phyloP scores from a whole-genome alignment of 2,113 vertebrate species.

The Calonectris borealis region DNA sequence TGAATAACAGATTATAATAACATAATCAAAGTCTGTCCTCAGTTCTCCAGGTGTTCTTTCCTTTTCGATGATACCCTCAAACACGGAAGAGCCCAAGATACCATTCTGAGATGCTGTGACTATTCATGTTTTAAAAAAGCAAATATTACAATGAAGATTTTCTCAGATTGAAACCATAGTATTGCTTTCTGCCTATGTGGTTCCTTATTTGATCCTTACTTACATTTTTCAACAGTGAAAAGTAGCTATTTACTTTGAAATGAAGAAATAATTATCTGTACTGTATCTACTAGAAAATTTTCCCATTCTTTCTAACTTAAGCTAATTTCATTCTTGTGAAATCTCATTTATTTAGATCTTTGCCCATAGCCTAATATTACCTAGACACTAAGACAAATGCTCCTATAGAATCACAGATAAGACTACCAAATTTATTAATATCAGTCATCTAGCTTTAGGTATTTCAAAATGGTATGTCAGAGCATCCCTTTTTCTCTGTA shows the following conservation, averaged over 20 bases:
- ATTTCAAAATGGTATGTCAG: neutral
- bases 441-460: neutral
- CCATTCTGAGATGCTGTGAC: neutral
- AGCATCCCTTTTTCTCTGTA: neutral
- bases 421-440: neutral
- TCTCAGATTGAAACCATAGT: neutral
- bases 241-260: neutral
- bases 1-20: neutral
- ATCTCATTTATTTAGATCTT: neutral
- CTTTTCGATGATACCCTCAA: neutral
- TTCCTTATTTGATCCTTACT: neutral
- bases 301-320: neutral
- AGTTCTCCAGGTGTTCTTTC: neutral
- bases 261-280: neutral
- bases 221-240: neutral
- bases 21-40: neutral
- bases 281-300: neutral
- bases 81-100: neutral
- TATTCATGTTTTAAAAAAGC: neutral
- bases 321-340: neutral
- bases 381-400: neutral
- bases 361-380: neutral
- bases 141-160: neutral
- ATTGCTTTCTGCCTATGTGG: neutral
- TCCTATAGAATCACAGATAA: neutral